These are phyloP conservation scores for Delia radicum DNA, from an alignment of 1,140 invertebrate species.

Conservation along the genomic window DNA sequence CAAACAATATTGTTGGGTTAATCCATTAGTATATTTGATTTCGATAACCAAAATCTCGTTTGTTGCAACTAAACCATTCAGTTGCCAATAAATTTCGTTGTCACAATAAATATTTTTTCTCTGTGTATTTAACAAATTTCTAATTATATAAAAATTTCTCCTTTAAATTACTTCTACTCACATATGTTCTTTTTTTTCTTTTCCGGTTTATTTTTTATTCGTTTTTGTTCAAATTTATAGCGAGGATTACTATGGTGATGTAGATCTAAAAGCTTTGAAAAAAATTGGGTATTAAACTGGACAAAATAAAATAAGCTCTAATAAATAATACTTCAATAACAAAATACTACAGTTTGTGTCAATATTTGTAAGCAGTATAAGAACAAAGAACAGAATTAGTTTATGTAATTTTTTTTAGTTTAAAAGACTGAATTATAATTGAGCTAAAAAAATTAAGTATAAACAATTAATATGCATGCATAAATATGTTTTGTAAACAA, in stretches of 20 bases:
- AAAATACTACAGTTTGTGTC: slow-evolving; percentile 25
- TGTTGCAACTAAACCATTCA: too few relatives aligned
- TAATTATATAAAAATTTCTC: too few relatives aligned
- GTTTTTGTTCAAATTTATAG: slow-evolving; percentile 60
- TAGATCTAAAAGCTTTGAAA: slow-evolving; percentile 77
- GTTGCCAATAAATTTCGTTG: too few relatives aligned
- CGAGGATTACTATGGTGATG: slow-evolving; percentile 82
- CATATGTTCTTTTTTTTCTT: too few relatives aligned
- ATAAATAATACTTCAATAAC: slow-evolving; percentile 27
- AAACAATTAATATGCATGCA: neutral
- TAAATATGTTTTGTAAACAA: neutral
- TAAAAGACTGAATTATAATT: neutral
- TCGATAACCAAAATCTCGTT: too few relatives aligned
- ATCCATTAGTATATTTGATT: too few relatives aligned
- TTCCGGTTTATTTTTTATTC: neutral
- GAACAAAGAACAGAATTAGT: neutral
- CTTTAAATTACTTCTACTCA: too few relatives aligned
- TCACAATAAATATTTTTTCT: too few relatives aligned
- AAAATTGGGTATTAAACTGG: slow-evolving; percentile 69
- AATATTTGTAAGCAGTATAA: neutral
- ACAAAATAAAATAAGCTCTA: slow-evolving; percentile 3
- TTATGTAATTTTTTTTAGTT: neutral
- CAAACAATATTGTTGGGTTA: too few relatives aligned
- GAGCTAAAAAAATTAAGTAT: neutral
- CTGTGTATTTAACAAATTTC: too few relatives aligned